Conservation (phyloP, 2,888 invertebrate species). For the Acrocyrtus sp. region DNA sequence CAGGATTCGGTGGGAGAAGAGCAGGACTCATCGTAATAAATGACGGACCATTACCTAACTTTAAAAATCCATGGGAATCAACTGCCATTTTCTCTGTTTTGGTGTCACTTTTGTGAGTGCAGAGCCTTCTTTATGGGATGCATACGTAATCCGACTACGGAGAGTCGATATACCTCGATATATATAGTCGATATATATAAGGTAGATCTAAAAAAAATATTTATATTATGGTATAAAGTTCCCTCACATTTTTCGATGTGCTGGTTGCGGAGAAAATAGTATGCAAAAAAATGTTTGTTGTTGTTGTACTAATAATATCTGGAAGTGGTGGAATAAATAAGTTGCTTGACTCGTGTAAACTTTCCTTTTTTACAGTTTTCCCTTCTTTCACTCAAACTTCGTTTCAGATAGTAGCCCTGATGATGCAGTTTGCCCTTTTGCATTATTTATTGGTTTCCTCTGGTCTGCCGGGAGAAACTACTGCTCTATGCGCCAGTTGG, state of each 20-base stretch:
- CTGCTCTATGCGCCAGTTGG: too few species aligned
- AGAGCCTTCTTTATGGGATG: conserved; percentile 8
- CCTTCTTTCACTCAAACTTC: conserved; percentile 37
- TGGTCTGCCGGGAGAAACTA: too few species aligned
- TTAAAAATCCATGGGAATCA: conserved; percentile 48
- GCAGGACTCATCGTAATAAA: conserved; percentile 35
- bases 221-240: too few species aligned
- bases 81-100: conserved; percentile 20
- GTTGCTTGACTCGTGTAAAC: neutral
- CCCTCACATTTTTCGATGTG: too few species aligned
- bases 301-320: too few species aligned
- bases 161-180: too few species aligned
- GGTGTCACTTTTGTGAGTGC: too few species aligned
- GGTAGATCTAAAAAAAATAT: too few species aligned
- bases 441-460: conserved; percentile 50
- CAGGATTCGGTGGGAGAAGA: neutral
- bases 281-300: too few species aligned
- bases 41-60: conserved; percentile 52
- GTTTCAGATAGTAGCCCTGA: conserved; percentile 45
- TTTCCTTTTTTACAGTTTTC: conserved; percentile 20
- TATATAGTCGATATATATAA: too few species aligned
- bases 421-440: conserved; percentile 36
- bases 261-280: too few species aligned
- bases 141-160: too few species aligned
- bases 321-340: neutral